Evolutionary conservation across 2,797 vertebrate species (phyloP).

Genomic region (Todus mexicanus): DNA sequence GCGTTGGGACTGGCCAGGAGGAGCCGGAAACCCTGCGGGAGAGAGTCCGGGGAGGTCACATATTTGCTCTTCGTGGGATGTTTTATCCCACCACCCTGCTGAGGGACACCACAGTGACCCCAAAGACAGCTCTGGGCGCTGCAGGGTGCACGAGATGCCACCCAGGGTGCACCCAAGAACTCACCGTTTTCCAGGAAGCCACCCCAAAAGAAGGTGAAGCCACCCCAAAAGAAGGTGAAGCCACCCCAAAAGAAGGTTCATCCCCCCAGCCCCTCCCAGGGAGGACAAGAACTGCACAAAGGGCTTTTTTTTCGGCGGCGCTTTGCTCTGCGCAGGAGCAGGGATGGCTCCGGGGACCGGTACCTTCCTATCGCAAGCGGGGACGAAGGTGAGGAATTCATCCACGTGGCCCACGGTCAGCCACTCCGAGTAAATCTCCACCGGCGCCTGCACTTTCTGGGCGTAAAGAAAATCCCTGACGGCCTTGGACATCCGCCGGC

Average conservation of each 20-base stretch:
- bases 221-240: background rate
- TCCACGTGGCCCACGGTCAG: conserved; percentile 84
- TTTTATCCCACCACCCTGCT: background rate
- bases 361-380: conserved; percentile 84
- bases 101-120: background rate
- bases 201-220: background rate
- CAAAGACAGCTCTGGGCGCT: background rate
- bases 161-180: no score
- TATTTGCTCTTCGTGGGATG: background rate
- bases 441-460: conserved; percentile 87
- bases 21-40: conserved; percentile 85
- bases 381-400: conserved; percentile 92
- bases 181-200: rapidly evolving
- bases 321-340: no score
- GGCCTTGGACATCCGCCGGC: conserved; percentile 81
- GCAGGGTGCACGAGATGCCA: rapidly evolving
- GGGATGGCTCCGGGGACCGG: rapidly evolving
- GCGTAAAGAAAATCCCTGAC: conserved; percentile 87
- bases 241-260: background rate
- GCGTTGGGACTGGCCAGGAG: conserved; percentile 88
- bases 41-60: background rate
- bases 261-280: rapidly evolving
- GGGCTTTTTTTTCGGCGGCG: no score
- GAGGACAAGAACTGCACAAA: background rate
- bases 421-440: conserved; percentile 92